Conservation (phyloP, 2,113 vertebrate genomes). For the Copsychus sechellarum region DNA sequence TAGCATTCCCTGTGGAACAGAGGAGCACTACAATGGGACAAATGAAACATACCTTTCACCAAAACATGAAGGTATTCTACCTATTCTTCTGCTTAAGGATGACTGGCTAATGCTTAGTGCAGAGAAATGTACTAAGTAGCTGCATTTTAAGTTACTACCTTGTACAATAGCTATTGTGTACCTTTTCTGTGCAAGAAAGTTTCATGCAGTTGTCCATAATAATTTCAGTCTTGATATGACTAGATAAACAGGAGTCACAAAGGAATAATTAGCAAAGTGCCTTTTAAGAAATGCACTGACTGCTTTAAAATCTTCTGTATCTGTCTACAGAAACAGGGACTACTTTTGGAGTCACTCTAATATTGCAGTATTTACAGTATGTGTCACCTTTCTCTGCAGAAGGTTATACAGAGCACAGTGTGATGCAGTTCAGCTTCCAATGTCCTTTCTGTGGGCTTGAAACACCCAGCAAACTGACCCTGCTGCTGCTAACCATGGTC, state of each 20-base stretch:
- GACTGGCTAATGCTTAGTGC: not conserved
- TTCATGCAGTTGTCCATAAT: not conserved
- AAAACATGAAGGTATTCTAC: not conserved
- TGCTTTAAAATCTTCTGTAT: not conserved
- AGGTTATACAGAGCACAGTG: rapidly evolving
- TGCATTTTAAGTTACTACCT: not conserved
- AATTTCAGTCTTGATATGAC: not conserved
- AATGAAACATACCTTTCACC: not conserved
- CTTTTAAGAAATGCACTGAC: not conserved
- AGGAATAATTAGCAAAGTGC: not conserved
- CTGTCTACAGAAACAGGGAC: not conserved
- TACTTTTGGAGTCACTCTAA: not conserved
- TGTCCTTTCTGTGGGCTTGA: not conserved
- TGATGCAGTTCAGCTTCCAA: not conserved
- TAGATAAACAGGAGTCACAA: not conserved
- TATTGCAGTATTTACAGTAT: not conserved
- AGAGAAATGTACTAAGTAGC: not conserved
- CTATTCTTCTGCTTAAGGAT: not conserved
- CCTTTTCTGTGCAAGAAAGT: not conserved
- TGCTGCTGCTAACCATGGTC: not conserved
- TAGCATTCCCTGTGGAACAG: not conserved
- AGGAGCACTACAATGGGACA: not conserved
- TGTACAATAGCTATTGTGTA: not conserved
- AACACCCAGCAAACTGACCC: not conserved
- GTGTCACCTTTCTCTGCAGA: not conserved